Conservation (phyloP, 2,113 vertebrate genomes). For the Accipiter cooperii region DNA sequence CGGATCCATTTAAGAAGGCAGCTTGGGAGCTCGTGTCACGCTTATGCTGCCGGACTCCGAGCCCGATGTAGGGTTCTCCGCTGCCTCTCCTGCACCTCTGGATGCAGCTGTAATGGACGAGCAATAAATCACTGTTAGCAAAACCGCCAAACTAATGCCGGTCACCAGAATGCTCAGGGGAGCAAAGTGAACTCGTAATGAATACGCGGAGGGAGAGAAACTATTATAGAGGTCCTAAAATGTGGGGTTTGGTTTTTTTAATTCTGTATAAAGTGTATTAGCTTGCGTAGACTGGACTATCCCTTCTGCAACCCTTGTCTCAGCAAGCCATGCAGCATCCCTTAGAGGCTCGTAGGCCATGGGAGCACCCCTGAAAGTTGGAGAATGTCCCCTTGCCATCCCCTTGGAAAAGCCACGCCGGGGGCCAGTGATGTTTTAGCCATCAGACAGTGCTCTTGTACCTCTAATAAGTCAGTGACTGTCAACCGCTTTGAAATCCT, state of each 20-base stretch:
- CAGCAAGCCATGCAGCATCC: not conserved
- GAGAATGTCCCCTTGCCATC: not conserved
- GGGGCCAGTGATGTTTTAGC: not conserved
- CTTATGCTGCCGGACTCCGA: conserved; percentile 47
- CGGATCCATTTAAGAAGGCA: conserved; percentile 51
- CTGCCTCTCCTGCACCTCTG: not conserved
- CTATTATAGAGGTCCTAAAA: not conserved
- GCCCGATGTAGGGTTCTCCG: conserved; percentile 42
- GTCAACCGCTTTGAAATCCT: fast-evolving
- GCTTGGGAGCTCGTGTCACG: not conserved
- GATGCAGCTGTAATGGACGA: conserved; percentile 35
- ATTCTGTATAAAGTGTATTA: not conserved
- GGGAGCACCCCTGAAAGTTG: not conserved
- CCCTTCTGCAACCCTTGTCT: not conserved
- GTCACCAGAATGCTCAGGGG: not conserved
- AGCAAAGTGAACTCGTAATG: fast-evolving
- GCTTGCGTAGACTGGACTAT: not conserved
- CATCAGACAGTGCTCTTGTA: not conserved
- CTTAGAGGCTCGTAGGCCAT: not conserved
- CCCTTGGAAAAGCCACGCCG: not conserved
- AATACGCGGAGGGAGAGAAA: not conserved
- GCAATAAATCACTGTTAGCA: not conserved
- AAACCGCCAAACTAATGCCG: not conserved
- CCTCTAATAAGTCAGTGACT: not conserved
- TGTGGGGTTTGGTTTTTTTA: not conserved